phyloP scores from a whole-genome alignment of 1,140 invertebrate genomes.

The Phthorimaea operculella region DNA sequence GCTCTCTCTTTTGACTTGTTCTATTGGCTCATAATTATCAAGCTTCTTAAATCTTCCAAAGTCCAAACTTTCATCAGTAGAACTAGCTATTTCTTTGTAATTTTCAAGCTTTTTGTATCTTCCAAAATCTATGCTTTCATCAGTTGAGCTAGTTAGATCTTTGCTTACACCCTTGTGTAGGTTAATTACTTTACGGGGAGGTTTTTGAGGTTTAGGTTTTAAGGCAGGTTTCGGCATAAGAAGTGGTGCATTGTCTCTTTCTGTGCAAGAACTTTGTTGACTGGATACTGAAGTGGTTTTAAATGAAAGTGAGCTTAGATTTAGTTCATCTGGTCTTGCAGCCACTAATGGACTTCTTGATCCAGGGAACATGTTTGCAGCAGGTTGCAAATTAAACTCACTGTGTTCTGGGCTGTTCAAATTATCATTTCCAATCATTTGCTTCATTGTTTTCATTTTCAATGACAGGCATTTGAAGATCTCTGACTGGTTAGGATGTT shows the following conservation, averaged over 20 bases:
- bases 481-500: slow-evolving; percentile 82
- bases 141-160: slow-evolving; percentile 52
- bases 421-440: slow-evolving; percentile 76
- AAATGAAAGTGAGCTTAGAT: slow-evolving; percentile 60
- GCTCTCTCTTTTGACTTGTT: slow-evolving; percentile 43
- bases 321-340: slow-evolving; percentile 67
- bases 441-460: slow-evolving; percentile 88
- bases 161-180: slow-evolving; percentile 53
- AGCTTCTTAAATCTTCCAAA: slow-evolving; percentile 59
- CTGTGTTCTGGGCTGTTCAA: slow-evolving; percentile 74
- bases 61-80: slow-evolving; percentile 54
- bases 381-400: slow-evolving; percentile 79
- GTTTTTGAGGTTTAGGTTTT: slow-evolving; percentile 74
- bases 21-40: slow-evolving; percentile 65
- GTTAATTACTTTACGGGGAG: slow-evolving; percentile 71
- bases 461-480: slow-evolving; percentile 81
- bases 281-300: slow-evolving; percentile 57
- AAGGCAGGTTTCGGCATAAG: slow-evolving; percentile 61
- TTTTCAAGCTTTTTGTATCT: slow-evolving; percentile 60
- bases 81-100: slow-evolving; percentile 60
- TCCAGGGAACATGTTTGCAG: slow-evolving; percentile 78
- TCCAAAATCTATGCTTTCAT: slow-evolving; percentile 56
- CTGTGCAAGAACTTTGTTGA: slow-evolving; percentile 47
- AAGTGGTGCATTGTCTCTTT: slow-evolving; percentile 56
- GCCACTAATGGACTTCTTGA: slow-evolving; percentile 78